These are phyloP conservation scores for Galendromus occidentalis DNA, from an alignment of 1,140 invertebrate genomes.

Conservation along the genomic window DNA sequence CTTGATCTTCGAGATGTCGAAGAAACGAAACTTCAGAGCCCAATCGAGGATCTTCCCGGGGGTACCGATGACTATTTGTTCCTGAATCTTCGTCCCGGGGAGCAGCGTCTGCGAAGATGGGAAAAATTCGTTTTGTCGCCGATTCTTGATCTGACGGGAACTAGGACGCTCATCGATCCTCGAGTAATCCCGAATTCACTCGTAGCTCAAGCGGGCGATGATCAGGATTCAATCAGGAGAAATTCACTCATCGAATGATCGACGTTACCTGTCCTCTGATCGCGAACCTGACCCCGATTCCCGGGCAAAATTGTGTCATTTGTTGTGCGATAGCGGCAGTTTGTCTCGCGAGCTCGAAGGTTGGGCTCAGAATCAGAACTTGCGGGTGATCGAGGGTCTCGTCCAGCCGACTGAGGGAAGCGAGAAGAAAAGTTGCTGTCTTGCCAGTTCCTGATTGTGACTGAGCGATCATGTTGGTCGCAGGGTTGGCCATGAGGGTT, in stretches of 20 bases:
- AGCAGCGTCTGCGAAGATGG: no score
- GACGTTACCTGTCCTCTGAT: constrained; percentile 56
- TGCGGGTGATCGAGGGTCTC: constrained; percentile 56
- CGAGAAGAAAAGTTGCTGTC: constrained; percentile 91
- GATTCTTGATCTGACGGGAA: no score
- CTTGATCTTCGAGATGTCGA: constrained; percentile 65
- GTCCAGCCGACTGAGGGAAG: constrained; percentile 87
- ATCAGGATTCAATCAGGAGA: no score
- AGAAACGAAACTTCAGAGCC: constrained; percentile 60
- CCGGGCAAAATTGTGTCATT: constrained; percentile 76
- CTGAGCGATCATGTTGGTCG: constrained; percentile 95
- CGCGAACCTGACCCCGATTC: constrained; percentile 72
- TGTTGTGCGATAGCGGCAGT: constrained; percentile 80
- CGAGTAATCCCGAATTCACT: no score
- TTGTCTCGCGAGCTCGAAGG: constrained; percentile 91
- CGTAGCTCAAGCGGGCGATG: no score
- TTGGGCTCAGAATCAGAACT: constrained; percentile 61
- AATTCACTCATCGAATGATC: background rate
- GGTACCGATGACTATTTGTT: constrained; percentile 91
- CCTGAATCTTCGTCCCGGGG: constrained; percentile 32
- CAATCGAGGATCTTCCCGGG: constrained; percentile 67
- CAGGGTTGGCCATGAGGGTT: constrained; percentile 75
- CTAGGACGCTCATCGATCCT: no score
- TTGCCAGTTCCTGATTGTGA: constrained; percentile 97
- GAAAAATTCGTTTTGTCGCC: no score